Conservation (phyloP, 2,888 invertebrate species). For the Drosophila incognita region DNA sequence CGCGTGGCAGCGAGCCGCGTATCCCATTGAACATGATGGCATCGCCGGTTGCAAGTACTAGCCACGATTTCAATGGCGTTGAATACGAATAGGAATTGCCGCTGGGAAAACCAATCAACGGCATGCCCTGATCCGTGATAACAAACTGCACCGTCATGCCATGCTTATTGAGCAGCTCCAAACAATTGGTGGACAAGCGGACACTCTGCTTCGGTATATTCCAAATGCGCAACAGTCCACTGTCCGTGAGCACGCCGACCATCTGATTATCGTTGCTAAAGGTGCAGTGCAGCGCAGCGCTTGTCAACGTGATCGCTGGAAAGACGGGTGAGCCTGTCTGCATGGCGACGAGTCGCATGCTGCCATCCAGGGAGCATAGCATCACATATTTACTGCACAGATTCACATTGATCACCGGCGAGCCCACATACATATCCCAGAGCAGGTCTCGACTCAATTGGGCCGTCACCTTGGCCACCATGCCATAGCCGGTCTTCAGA, state of each 20-base stretch:
- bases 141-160: slow-evolving; percentile 87
- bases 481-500: slow-evolving; percentile 87
- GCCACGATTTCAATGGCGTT: slow-evolving; percentile 90
- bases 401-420: slow-evolving; percentile 83
- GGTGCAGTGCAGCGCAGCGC: slow-evolving; percentile 82
- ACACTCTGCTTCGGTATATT: slow-evolving; percentile 72
- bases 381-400: slow-evolving; percentile 83
- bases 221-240: slow-evolving; percentile 84
- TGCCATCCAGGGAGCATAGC: slow-evolving; percentile 84
- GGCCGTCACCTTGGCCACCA: slow-evolving; percentile 87
- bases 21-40: slow-evolving; percentile 86
- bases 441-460: slow-evolving; percentile 86
- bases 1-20: slow-evolving; percentile 84
- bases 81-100: slow-evolving; percentile 94
- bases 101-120: slow-evolving; percentile 93
- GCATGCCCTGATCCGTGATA: slow-evolving; percentile 90
- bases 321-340: slow-evolving; percentile 81
- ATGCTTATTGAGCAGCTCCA: slow-evolving; percentile 82
- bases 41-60: slow-evolving; percentile 86
- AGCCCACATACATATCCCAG: slow-evolving; percentile 89
- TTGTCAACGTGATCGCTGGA: slow-evolving; percentile 82
- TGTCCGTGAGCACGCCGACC: slow-evolving; percentile 84
- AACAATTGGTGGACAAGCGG: slow-evolving; percentile 80
- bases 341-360: slow-evolving; percentile 81
- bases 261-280: slow-evolving; percentile 83